Evolutionary conservation across 2,888 invertebrate species (phyloP).

Genomic region (Drosophila stalkeri): DNA sequence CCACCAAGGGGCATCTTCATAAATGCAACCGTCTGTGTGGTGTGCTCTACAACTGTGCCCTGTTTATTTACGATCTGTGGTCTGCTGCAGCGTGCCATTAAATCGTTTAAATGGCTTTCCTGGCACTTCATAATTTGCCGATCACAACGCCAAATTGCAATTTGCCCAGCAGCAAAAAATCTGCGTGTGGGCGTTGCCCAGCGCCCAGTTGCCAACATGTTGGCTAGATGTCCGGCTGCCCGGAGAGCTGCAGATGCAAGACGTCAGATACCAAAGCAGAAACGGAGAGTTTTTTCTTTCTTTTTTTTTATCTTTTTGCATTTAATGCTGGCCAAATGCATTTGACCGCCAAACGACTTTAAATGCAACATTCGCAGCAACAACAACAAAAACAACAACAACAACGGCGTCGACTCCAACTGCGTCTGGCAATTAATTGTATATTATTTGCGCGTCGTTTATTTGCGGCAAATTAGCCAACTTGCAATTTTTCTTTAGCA

Average conservation of each 20-base stretch:
- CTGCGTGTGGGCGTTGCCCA: conserved; percentile 78
- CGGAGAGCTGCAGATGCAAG: conserved; percentile 45
- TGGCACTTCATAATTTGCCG: conserved; percentile 81
- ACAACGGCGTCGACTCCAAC: conserved; percentile 40
- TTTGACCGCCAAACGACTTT: conserved; percentile 61
- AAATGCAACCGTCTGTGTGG: conserved; percentile 5
- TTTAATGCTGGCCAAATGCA: conserved; percentile 48
- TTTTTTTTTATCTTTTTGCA: conserved; percentile 25
- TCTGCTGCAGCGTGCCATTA: conserved; percentile 69
- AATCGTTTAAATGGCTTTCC: conserved; percentile 79
- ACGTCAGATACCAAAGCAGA: conserved; percentile 29
- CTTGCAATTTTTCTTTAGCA: conserved; percentile 75
- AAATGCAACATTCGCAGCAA: conserved; percentile 36
- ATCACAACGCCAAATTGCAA: conserved; percentile 75
- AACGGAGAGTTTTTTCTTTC: conserved; percentile 31
- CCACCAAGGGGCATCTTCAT: conserved; percentile 37
- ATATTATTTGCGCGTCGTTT: conserved; percentile 80
- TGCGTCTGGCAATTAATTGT: conserved; percentile 74
- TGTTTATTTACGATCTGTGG: conserved; percentile 76
- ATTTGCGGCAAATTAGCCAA: conserved; percentile 78
- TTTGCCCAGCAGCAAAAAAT: conserved; percentile 55
- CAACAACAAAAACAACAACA: conserved; percentile 27
- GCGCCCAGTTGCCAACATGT: conserved; percentile 57
- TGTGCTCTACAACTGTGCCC: conserved; percentile 46
- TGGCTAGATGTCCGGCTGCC: conserved; percentile 44